Conservation (phyloP, 2,888 invertebrate species). For the Acrobasis suavella region DNA sequence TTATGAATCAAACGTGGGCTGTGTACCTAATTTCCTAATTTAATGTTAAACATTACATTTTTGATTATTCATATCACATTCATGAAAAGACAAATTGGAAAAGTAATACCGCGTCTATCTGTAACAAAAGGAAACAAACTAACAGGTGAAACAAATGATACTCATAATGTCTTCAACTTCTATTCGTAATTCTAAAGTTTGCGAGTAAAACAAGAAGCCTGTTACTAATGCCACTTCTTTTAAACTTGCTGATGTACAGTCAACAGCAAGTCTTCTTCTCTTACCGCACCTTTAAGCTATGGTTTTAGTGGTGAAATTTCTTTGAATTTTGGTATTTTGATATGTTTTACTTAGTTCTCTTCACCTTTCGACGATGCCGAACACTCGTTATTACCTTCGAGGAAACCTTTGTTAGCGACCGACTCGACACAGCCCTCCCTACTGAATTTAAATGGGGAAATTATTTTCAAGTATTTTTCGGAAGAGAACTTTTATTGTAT, state of each 20-base stretch:
- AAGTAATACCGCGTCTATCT: not conserved
- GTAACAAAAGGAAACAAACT: not conserved
- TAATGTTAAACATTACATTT: not conserved
- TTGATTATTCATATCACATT: not conserved
- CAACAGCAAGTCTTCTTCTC: too few relatives aligned
- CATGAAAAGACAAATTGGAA: not conserved
- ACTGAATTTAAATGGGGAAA: constrained; percentile 81
- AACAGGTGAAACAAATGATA: constrained; percentile 14
- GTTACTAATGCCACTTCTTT: constrained; percentile 54
- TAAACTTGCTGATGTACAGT: constrained; percentile 51
- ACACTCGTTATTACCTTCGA: constrained; percentile 65
- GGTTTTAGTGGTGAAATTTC: too few relatives aligned
- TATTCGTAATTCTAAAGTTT: constrained; percentile 30
- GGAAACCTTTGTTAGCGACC: constrained; percentile 69
- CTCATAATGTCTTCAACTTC: constrained; percentile 27
- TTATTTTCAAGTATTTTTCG: constrained; percentile 82
- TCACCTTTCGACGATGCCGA: constrained; percentile 56
- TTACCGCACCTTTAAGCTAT: too few relatives aligned
- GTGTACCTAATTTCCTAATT: not conserved
- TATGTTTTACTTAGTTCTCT: constrained; percentile 25
- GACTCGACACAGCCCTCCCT: constrained; percentile 55
- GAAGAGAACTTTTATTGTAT: constrained; percentile 81
- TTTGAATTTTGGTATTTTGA: too few relatives aligned
- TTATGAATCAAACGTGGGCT: not conserved
- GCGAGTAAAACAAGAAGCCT: constrained; percentile 30